Evolutionary conservation across 2,113 vertebrate species (phyloP).

Genomic region (Colius striatus): DNA sequence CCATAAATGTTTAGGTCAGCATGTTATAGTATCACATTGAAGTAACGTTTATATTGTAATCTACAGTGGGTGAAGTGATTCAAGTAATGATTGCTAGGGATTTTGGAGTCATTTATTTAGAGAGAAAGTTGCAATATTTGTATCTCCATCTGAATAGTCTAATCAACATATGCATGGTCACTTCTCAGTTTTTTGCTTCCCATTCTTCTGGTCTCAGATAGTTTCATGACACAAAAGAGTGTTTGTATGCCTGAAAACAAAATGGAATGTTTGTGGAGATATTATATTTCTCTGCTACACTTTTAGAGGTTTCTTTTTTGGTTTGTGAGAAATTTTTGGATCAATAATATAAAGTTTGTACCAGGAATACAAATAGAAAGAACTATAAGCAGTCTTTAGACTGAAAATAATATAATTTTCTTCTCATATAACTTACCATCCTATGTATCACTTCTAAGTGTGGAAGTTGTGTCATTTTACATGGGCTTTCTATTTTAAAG

Average conservation of each 20-base stretch:
- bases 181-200: not conserved
- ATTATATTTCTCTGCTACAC: not conserved
- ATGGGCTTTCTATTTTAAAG: not conserved
- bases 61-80: not conserved
- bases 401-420: not conserved
- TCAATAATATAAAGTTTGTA: not conserved
- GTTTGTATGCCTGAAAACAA: not conserved
- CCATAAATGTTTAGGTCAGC: not conserved
- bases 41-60: not conserved
- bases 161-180: not conserved
- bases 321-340: not conserved
- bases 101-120: not conserved
- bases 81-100: not conserved
- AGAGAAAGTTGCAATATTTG: not conserved
- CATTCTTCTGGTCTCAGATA: not conserved
- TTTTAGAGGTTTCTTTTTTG: not conserved
- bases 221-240: not conserved
- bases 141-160: not conserved
- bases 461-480: not conserved
- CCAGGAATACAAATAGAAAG: not conserved
- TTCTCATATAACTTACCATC: not conserved
- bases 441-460: not conserved
- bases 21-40: not conserved
- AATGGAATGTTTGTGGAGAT: not conserved
- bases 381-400: not conserved